Conservation (phyloP, 53 echinoderm and acorn worm genomes). For the Luidia sarsii region DNA sequence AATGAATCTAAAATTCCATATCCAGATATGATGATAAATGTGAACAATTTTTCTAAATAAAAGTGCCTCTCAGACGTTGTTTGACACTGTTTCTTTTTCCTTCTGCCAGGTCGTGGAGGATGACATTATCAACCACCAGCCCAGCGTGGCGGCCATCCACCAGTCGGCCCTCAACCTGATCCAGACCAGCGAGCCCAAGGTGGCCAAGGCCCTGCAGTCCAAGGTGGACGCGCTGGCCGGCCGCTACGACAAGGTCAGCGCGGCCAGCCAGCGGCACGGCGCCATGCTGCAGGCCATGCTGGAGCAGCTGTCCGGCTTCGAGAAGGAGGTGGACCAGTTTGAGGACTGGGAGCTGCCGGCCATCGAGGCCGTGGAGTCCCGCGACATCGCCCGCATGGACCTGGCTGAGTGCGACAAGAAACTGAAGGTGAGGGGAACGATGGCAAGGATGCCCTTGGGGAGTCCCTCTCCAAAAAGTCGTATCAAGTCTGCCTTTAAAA, state of each 20-base stretch:
- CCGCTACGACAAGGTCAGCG: conserved; percentile 72
- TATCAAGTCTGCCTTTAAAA: too few relatives aligned
- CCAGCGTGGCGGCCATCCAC: conserved; percentile 78
- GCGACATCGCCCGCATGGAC: conserved; percentile 72
- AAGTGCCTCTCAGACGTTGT: too few relatives aligned
- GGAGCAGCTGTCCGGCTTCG: conserved; percentile 80
- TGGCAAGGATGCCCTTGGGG: too few relatives aligned
- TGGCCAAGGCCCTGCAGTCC: conserved; percentile 78
- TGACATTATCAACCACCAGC: conserved; percentile 83
- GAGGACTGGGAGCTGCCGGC: conserved; percentile 93
- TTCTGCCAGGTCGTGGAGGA: conserved; percentile 90
- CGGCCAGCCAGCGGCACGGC: conserved; percentile 69
- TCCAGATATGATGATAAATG: too few relatives aligned
- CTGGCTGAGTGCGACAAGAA: conserved; percentile 75
- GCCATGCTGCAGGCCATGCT: conserved; percentile 75
- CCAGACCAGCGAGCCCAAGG: conserved; percentile 80
- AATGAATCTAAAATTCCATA: too few relatives aligned
- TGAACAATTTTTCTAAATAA: too few relatives aligned
- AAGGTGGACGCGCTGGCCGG: conserved; percentile 84
- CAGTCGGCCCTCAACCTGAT: conserved; percentile 70
- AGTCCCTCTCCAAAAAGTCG: too few relatives aligned
- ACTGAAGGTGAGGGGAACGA: conserved; percentile 70
- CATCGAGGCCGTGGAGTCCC: conserved; percentile 75
- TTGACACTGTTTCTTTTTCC: too few relatives aligned
- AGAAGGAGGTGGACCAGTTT: conserved; percentile 93